Evolutionary conservation across 1,140 invertebrate species (phyloP).

Genomic region (Hydropsyche tenuis): DNA sequence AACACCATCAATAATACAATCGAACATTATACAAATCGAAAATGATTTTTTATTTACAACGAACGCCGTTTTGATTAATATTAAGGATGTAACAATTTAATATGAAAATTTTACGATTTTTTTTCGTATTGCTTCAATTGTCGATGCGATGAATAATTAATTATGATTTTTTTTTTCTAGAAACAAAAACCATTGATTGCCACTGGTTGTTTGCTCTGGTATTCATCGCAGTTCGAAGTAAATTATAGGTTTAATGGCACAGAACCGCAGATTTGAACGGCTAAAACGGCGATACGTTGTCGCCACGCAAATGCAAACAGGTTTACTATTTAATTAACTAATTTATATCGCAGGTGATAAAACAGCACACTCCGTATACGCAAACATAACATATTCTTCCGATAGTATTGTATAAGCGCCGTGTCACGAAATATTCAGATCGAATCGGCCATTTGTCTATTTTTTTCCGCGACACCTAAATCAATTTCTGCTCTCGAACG

Average conservation of each 20-base stretch:
- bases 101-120: no score
- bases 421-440: slow-evolving; percentile 11
- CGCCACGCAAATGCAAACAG: slow-evolving; percentile 34
- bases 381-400: background rate
- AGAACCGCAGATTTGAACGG: slow-evolving; percentile 25
- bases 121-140: no score
- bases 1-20: slow-evolving; percentile 16
- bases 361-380: slow-evolving; percentile 22
- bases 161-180: no score
- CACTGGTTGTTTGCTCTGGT: background rate
- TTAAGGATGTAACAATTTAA: background rate
- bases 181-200: background rate
- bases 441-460: slow-evolving; percentile 9
- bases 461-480: background rate
- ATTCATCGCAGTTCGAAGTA: slow-evolving; percentile 8
- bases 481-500: slow-evolving; percentile 4
- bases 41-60: background rate
- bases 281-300: slow-evolving; percentile 22
- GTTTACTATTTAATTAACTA: slow-evolving; percentile 39
- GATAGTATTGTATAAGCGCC: background rate
- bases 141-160: no score
- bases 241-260: slow-evolving; percentile 19
- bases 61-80: background rate
- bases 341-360: slow-evolving; percentile 38
- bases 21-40: background rate